Percentiles rank a stretch among this genome's conserved stretches.
phyloP scores from a whole-genome alignment of 2,113 vertebrate species.

The Antechinus flavipes region DNA sequence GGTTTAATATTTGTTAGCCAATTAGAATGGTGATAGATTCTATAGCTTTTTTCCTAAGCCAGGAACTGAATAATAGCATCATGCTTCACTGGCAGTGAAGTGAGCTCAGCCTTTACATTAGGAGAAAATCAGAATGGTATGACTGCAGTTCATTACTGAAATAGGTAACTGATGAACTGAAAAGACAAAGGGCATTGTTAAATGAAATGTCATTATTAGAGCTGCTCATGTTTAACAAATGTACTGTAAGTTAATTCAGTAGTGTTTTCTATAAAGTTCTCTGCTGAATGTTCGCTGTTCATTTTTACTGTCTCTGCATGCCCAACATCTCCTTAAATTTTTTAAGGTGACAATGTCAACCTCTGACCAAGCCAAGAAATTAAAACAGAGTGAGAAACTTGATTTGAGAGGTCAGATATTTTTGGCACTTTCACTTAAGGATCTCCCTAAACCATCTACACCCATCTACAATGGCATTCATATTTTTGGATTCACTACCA shows the following conservation, averaged over 20 bases:
- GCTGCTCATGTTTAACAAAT: conserved; percentile 91
- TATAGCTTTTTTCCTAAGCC: conserved; percentile 86
- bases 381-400: conserved; percentile 47
- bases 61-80: conserved; percentile 90
- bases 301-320: conserved; percentile 67
- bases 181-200: conserved; percentile 92
- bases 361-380: conserved; percentile 12
- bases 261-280: conserved; percentile 87
- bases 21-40: conserved; percentile 85
- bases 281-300: conserved; percentile 79
- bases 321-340: conserved; percentile 71
- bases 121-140: conserved; percentile 89
- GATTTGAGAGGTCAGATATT: conserved; percentile 41
- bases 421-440: conserved; percentile 20
- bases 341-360: conserved; percentile 57
- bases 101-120: conserved; percentile 91
- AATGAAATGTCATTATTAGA: conserved; percentile 93
- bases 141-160: conserved; percentile 91
- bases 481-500: conserved; percentile 48
- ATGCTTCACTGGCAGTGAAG: conserved; percentile 89
- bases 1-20: conserved; percentile 84
- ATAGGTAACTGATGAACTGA: conserved; percentile 92
- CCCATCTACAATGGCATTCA: conserved; percentile 3
- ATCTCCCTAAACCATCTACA: conserved; percentile 24
- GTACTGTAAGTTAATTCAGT: conserved; percentile 90